Percentiles rank a stretch among this genome's conserved stretches.
Conservation (phyloP, 92 coral and sea anemone genomes). For the Nematostella vectensis region DNA sequence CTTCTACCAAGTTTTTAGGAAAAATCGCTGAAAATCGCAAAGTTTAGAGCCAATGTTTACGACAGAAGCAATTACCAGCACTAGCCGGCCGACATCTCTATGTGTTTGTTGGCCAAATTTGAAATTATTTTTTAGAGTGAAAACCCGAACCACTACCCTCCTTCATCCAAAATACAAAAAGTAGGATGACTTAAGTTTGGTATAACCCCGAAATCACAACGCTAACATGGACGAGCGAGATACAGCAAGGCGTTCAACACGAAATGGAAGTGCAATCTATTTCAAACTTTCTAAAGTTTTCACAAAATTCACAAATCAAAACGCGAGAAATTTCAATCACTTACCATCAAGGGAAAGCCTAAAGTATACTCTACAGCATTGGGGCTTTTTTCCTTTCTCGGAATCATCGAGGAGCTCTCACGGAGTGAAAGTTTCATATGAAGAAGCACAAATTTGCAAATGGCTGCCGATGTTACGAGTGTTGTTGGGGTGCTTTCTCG, state of each 20-base stretch:
- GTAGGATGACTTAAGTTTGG: slow-evolving; percentile 59
- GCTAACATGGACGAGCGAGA: slow-evolving; percentile 5
- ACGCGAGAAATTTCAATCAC: not conserved
- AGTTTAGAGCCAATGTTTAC: slow-evolving; percentile 69
- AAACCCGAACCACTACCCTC: not conserved
- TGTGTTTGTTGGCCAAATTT: slow-evolving; percentile 83
- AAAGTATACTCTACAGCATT: slow-evolving; percentile 24
- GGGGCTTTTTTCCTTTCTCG: slow-evolving; percentile 13
- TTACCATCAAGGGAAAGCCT: slow-evolving; percentile 38
- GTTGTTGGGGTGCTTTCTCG: slow-evolving; percentile 82
- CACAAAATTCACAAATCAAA: slow-evolving; percentile 8
- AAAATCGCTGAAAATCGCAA: slow-evolving; percentile 26
- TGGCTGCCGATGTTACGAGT: slow-evolving; percentile 74
- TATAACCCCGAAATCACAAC: slow-evolving; percentile 14
- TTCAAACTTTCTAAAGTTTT: slow-evolving; percentile 46
- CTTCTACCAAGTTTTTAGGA: slow-evolving; percentile 10
- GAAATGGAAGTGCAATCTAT: slow-evolving; percentile 70
- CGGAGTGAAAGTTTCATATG: slow-evolving; percentile 30
- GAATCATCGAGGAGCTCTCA: slow-evolving; percentile 14
- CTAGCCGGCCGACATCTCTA: slow-evolving; percentile 62
- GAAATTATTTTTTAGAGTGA: slow-evolving; percentile 32
- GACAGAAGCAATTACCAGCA: slow-evolving; percentile 80
- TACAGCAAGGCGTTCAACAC: slow-evolving; percentile 49
- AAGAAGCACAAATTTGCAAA: slow-evolving; percentile 97
- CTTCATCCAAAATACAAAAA: slow-evolving; percentile 22